Base-by-base conservation (phyloP, 2,888 invertebrate species). In the Gryllus longicercus region DNA sequence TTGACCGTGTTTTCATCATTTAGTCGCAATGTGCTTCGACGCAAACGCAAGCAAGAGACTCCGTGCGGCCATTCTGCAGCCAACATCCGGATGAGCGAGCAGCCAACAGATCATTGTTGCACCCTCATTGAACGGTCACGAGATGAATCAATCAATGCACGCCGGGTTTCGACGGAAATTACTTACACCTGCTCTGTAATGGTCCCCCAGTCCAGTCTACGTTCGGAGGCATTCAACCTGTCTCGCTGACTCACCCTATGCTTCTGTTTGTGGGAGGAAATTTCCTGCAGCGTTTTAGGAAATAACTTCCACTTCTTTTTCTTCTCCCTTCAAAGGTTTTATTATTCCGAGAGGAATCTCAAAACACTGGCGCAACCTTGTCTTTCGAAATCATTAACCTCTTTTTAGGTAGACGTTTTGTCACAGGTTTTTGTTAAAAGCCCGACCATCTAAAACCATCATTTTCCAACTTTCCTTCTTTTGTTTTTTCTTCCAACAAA, bases 401-500 rank as follows among this genome's bases (percentile, higher is more conserved):
- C 16, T 63, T 63, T 63, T 63, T 63, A 38, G 63, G 63, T 63
- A 63, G 14, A n/a, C n/a, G 63, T 63, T 63, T 63, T 63, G 63
- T 63, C 16, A 63, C 14, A n/a, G 16, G 63, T 63, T 63, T 63
- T 63, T 63, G 14, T 63, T 63, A 18, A 63, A 63, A 16, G 4
- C 63, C 16, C 63, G 14, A 4, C 63, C n/a, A 63, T 63, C 63
- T 63, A 18, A 63, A 63, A 63, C 63, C 63, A 63, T 63, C 63
- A 63, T 63, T 63, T 63, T 63, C 63, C 63, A 63, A 11, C n/a
- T 63, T 63, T 63, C 63, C n/a, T n/a, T 63, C 63, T 63, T 63
- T 63, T 63, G 63, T 63, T n/a, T 63, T n/a, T 14, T 63, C 63
- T 63, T 16, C 16, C 63, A n/a, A 63, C 14, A 63, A 18, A n/a